Base-by-base conservation (phyloP, 23 tunicate species). In the Trididemnum clinides region DNA sequence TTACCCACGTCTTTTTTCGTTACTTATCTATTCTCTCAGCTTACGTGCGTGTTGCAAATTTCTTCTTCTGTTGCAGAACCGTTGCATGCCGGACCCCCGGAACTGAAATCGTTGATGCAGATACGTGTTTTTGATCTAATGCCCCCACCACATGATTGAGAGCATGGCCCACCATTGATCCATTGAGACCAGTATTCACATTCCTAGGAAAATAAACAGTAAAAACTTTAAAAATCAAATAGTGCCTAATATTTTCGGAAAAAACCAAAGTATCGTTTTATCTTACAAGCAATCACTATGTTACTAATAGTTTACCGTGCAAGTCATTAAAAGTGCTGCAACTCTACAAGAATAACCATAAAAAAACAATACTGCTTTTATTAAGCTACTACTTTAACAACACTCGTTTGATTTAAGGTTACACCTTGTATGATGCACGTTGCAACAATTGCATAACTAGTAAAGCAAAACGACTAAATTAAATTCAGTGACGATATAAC, bases 131-230 rank as follows among this genome's bases (percentile, higher is more conserved):
- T 86, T 33, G 58, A n/a, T 21, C 32, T 51, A 10, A 0, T 50
- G 27, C 89, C 89, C 5, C 65, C 75, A 18, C 59, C 86, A 63
- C 95, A 90, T 5, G 25, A 25, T 1, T 20, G 37, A 25, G 36
- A 18, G 73, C 95, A 90, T 5, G 37, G 36, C 22, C 82, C 34
- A 82, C 86, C 85, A 28, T 21, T 64, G 34, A 44, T 34, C 95
- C 95, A 90, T 0, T 34, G 58, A 7, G 76, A 58, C 95, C 95
- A 90, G 57, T 31, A 44, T 15, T 83, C 74, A 38, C 95, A 90
- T 33, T 72, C 35, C 86, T 88, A 23, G 18, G 27, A 59, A 21
- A 12, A 21, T 15, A 59, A 59, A 28, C 37, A 32, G 31, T 28
- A 66, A 28, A 66, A 66, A 37, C 20, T 28, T 44, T 44, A 15